phyloP scores from a whole-genome alignment of 2,888 invertebrate species.

The Lordiphosa fenestrarum region DNA sequence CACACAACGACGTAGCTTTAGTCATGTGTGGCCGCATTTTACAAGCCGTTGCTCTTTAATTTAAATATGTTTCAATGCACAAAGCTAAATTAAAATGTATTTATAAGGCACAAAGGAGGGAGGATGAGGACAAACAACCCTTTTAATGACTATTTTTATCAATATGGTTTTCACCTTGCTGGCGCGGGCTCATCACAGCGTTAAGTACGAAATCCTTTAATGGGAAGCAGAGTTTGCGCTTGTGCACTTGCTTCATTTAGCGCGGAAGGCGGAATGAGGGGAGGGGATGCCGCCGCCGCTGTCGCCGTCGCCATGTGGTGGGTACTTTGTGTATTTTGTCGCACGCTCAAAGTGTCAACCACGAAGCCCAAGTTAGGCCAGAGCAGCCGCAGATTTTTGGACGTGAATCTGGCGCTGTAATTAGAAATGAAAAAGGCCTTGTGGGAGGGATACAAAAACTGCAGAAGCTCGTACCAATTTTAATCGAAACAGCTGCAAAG shows the following conservation, averaged over 20 bases:
- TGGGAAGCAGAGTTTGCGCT: constrained; percentile 48
- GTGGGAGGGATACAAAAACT: too few species aligned
- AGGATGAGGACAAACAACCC: constrained; percentile 35
- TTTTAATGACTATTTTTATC: constrained; percentile 69
- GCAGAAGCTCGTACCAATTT: too few species aligned
- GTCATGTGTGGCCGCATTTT: constrained; percentile 57
- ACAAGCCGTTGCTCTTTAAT: constrained; percentile 72
- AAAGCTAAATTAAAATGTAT: constrained; percentile 73
- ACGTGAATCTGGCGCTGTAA: too few species aligned
- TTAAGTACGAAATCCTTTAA: constrained; percentile 57
- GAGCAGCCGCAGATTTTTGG: constrained; percentile 18
- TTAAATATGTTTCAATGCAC: constrained; percentile 75
- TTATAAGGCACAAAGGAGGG: constrained; percentile 47
- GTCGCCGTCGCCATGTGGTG: constrained; percentile 2
- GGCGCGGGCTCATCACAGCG: constrained; percentile 28
- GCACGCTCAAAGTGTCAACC: constrained; percentile 45
- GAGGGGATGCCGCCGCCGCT: not conserved
- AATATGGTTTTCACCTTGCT: constrained; percentile 47
- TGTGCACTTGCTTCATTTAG: constrained; percentile 71
- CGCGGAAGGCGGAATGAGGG: not conserved
- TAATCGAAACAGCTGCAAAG: too few species aligned
- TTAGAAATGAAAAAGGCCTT: too few species aligned
- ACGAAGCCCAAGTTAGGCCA: constrained; percentile 32
- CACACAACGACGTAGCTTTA: constrained; percentile 1
- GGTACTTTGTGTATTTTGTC: constrained; percentile 28